These are phyloP conservation scores for Gnatocerus cornutus DNA, from an alignment of 2,888 invertebrate genomes.

Conservation along the genomic window DNA sequence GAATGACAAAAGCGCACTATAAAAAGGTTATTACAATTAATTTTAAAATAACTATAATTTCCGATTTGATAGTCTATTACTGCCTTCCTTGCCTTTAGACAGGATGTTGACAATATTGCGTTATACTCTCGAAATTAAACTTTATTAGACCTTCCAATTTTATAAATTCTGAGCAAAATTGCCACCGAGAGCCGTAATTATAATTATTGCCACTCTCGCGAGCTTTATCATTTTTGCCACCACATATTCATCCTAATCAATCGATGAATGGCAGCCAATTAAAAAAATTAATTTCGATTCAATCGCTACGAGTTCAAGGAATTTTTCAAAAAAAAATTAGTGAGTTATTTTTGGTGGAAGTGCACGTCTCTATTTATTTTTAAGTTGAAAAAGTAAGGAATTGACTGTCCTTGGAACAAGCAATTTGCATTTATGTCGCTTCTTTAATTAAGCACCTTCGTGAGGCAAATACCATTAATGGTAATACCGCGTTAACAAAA, in stretches of 20 bases:
- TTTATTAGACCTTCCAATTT: slow-evolving; percentile 17
- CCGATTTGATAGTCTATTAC: slow-evolving; percentile 39
- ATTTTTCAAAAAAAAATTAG: too few species aligned
- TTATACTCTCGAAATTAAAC: slow-evolving; percentile 14
- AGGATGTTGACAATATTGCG: slow-evolving; percentile 44
- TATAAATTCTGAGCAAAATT: slow-evolving; percentile 3
- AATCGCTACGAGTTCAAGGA: neutral
- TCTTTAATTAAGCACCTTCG: slow-evolving; percentile 39
- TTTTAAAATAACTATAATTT: slow-evolving; percentile 27
- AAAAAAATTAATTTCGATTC: slow-evolving; percentile 36
- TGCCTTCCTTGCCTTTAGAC: slow-evolving; percentile 42
- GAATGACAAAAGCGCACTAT: slow-evolving; percentile 44
- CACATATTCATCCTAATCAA: slow-evolving; percentile 5
- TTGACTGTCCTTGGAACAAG: slow-evolving; percentile 15
- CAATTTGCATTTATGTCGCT: slow-evolving; percentile 36
- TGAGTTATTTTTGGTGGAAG: too few species aligned
- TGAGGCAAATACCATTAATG: slow-evolving; percentile 27
- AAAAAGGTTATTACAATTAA: slow-evolving; percentile 42
- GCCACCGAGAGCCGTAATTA: slow-evolving; percentile 11
- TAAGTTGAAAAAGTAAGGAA: neutral
- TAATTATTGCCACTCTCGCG: slow-evolving; percentile 27
- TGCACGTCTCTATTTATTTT: neutral
- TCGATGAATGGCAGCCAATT: slow-evolving; percentile 36
- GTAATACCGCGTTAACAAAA: slow-evolving; percentile 19
- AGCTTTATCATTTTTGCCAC: slow-evolving; percentile 29